Base-by-base conservation (phyloP, 1,140 invertebrate species). In the Pseudomyrmex concolor region DNA sequence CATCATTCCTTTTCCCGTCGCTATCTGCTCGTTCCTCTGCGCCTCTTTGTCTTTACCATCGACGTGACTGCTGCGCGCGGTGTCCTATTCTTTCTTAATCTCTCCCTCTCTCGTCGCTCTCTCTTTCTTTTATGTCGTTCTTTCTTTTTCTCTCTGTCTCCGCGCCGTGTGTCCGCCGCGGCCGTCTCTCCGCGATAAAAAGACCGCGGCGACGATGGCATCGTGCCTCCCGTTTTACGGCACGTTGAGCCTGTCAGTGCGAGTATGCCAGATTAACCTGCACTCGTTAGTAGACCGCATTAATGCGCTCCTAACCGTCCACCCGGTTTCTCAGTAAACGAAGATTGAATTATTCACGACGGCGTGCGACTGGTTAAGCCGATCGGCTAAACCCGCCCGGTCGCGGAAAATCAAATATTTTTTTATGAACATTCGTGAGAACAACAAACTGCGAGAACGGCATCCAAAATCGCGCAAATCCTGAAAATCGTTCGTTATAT, bases 141-240 rank as follows among this genome's bases (percentile, higher is more conserved):
- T 83, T 25, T 84, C 55, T 22, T 9, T 70, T n/a, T 78, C 17
- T 19, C n/a, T 22, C 22, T 70, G 22, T 64, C n/a, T 71, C 12
- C 48, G 17, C 13, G 8, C 48, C 10, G 25, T n/a, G 25, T 12
- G 50, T 63, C 51, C 59, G 48, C 17, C 43, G 34, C 43, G 17
- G 45, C 50, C 0, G 17, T 19, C 72, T 77, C 83, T 82, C 51
- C 83, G 76, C 60, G 62, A 22, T 73, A 77, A 85, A 78, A 78
- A 63, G 48, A 63, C 7, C 34, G n/a, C 43, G 55, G 55, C 15
- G 50, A 64, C 68, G 73, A 89, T 84, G 60, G 68, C 87, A 85
- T 83, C 83, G 86, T 60, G 85, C 73, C 84, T 89, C 59, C 80
- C 66, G 84, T 74, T 87, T 89, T 85, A 89, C 87, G 87, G 73